Evolutionary conservation across 1,140 invertebrate genomes (phyloP).

Genomic region (Delia radicum): DNA sequence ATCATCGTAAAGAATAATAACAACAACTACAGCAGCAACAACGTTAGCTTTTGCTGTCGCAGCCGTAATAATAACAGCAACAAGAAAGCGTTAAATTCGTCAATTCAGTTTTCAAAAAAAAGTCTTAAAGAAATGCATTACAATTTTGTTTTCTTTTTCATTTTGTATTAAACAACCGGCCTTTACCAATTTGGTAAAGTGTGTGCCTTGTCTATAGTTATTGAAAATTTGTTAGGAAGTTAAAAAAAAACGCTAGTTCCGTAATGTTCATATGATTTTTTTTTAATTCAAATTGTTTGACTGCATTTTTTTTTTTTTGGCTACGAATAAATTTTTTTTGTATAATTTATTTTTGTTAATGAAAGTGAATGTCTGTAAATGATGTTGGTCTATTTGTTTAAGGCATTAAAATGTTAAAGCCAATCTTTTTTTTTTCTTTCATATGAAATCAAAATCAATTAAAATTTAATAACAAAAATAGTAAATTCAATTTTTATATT

Average conservation of each 20-base stretch:
- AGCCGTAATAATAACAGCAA: background rate
- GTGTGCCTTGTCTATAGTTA: background rate
- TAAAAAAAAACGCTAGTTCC: background rate
- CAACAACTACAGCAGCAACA: background rate
- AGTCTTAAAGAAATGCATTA: too few relatives aligned
- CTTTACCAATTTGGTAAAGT: background rate
- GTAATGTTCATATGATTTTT: background rate
- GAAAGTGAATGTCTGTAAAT: slow-evolving; percentile 1
- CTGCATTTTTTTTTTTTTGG: background rate
- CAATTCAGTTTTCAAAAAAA: background rate
- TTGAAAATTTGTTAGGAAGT: background rate
- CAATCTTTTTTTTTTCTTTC: background rate
- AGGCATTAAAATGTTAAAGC: background rate
- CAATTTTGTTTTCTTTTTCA: background rate
- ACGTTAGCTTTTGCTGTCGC: background rate
- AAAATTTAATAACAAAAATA: background rate
- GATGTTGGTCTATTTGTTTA: background rate
- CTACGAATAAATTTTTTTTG: background rate
- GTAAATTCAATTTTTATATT: too few relatives aligned
- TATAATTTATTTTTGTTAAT: background rate
- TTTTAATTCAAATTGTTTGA: background rate
- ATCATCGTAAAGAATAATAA: slow-evolving; percentile 9
- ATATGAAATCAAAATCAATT: background rate
- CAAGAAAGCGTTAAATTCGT: background rate
- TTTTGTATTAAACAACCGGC: background rate